Base-by-base conservation (phyloP, 2,797 vertebrate genomes). In the Diceros bicornis region DNA sequence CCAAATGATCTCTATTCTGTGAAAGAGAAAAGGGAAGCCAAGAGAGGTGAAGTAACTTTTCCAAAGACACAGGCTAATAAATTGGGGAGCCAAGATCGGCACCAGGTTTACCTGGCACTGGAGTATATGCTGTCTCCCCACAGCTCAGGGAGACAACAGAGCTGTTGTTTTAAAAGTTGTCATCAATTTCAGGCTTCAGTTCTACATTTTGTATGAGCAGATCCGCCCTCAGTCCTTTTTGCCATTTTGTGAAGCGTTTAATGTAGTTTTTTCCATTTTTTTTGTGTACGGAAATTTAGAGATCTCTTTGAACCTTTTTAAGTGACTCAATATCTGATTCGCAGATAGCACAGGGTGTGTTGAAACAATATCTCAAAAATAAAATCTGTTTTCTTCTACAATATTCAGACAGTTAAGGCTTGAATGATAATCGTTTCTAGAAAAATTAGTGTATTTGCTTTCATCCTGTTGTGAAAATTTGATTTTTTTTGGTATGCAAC, bases 401-500 rank as follows among this genome's bases (percentile, higher is more conserved):
- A 21, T 86, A 86, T 77, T 94, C 52, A 78, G 55, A 47, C 2
- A 72, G 57, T 79, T 41, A 37, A 55, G 14, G 41, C 21, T 71
- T 61, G 29, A 66, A 72, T n/a, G 47, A 88, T 32, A 91, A 79
- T 13, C 21, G 2, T 52, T 92, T 87, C 1, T 64, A 79, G 27
- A 94, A 90, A 52, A 96, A 75, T 75, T 57, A 84, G 3, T 69
- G 6, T 61, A 74, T 61, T 59, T 84, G 20, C 8, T 86, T n/a
- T 61, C 37, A 21, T 64, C n/a, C 9, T 69, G 6, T 32, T 69
- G 16, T 37, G 29, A 74, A 59, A 59, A n/a, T 66, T n/a, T 82
- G 29, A 32, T 50, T n/a, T 77, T 17, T 84, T 75, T 91, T 57
- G 4, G 10, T 72, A 20, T 20, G 37, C 4, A 75, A 71, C 20